phyloP scores from a whole-genome alignment of 1,140 invertebrate genomes.

The Pristionchus pacificus region DNA sequence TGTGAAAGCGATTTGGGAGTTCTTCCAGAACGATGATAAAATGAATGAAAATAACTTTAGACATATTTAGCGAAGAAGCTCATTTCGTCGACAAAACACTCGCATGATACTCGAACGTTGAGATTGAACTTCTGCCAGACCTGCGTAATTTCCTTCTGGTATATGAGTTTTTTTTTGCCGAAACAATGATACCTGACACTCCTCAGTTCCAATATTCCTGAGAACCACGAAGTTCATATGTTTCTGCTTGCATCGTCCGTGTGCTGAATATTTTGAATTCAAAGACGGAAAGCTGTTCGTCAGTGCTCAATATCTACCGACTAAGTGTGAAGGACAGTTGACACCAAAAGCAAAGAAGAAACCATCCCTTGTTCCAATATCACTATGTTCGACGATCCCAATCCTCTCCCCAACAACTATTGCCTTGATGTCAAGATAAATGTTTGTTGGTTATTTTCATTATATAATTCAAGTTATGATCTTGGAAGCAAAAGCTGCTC shows the following conservation, averaged over 20 bases:
- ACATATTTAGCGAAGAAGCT: conserved; percentile 57
- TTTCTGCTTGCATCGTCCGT: conserved; percentile 57
- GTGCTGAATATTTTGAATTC: conserved; percentile 43
- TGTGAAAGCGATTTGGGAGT: too few species aligned
- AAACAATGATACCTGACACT: conserved; percentile 41
- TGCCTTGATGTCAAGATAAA: background rate
- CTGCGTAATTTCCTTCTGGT: background rate
- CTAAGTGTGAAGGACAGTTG: too few species aligned
- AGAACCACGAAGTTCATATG: conserved; percentile 58
- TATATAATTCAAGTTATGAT: too few species aligned
- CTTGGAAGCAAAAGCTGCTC: too few species aligned
- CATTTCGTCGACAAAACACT: conserved; percentile 58
- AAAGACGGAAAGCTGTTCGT: background rate
- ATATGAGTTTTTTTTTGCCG: background rate
- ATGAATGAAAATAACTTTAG: conserved; percentile 22
- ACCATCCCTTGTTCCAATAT: too few species aligned
- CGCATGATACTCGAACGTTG: conserved; percentile 56
- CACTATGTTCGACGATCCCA: background rate
- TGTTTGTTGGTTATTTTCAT: too few species aligned
- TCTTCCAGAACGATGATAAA: background rate
- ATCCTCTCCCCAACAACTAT: conserved; percentile 15
- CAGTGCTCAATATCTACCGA: too few species aligned
- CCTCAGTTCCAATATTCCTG: conserved; percentile 50
- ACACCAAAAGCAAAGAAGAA: too few species aligned
- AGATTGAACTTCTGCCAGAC: conserved; percentile 57